Evolutionary conservation across 2,888 invertebrate genomes (phyloP), one percentile per base, ranked within the genome.

Genomic region (Tipula lateralis): DNA sequence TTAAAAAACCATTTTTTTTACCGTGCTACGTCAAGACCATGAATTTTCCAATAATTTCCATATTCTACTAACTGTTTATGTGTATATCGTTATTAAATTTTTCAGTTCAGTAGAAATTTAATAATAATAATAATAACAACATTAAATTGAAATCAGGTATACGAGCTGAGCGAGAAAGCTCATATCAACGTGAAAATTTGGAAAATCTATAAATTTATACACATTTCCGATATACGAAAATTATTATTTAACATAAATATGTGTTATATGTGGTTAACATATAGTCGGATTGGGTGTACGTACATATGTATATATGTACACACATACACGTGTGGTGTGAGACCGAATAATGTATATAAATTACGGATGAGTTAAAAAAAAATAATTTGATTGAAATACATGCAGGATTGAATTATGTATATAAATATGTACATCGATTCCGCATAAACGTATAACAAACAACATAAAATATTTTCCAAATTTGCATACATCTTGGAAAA

Each of bases 51-150:
- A 66, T 66, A 66, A 66, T 66, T 66, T 66, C 66, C 66, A 66
- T 66, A 66, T 66, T 66, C 66, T n/a, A 50, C 44, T 66, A 66
- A 66, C 66, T 66, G 66, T n/a, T 50, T 50, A 16, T 44, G n/a
- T n/a, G 16, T 50, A 50, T 16, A 50, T 50, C n/a, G 44, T 66
- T 66, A 66, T 66, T 66, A 66, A 66, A 66, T 66, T 66, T 66
- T 66, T 66, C 24, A 12, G 66, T 66, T 66, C 66, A 66, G 66
- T 66, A 66, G 66, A 66, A 66, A 66, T 66, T 66, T 66, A 66
- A 66, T 66, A 66, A 66, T 66, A 50, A 50, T 50, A 50, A 50
- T 50, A 50, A 50, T 50, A 50, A 50, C 16, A 50, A 50, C 19
- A 66, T 66, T 66, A 66, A 66, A 66, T 66, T 66, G 19, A 24